Evolutionary conservation across 2,888 invertebrate species (phyloP).

Genomic region (Harpalus rufipes): DNA sequence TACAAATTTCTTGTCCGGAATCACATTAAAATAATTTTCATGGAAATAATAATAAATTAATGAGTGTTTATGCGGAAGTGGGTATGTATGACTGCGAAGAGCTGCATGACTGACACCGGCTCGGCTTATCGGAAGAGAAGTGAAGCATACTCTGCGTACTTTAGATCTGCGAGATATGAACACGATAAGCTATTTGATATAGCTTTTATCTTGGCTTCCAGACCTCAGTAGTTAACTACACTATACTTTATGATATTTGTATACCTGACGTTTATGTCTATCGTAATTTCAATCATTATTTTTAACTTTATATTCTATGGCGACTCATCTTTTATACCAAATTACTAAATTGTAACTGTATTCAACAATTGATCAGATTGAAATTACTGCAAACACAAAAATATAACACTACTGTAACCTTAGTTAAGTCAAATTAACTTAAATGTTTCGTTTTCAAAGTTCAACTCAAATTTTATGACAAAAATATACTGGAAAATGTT

Average conservation of each 20-base stretch:
- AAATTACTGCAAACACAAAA: too few species aligned
- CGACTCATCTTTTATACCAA: neutral
- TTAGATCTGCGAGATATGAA: neutral
- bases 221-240: neutral
- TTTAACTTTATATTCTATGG: neutral
- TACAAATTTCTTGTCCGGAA: neutral
- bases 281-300: conserved; percentile 3
- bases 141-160: neutral
- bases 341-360: neutral
- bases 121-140: neutral
- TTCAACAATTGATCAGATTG: neutral
- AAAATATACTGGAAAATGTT: too few species aligned
- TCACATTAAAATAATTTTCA: neutral
- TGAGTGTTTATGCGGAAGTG: neutral
- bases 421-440: too few species aligned
- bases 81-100: neutral
- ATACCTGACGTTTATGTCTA: conserved; percentile 5
- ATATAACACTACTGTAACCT: too few species aligned
- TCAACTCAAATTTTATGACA: too few species aligned
- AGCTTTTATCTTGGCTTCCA: conserved; percentile 1
- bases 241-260: conserved; percentile 6
- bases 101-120: neutral
- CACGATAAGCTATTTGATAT: neutral
- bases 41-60: neutral
- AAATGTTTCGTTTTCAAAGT: too few species aligned